Base-by-base conservation (phyloP, 2,888 invertebrate genomes). In the Drosophila histrio region DNA sequence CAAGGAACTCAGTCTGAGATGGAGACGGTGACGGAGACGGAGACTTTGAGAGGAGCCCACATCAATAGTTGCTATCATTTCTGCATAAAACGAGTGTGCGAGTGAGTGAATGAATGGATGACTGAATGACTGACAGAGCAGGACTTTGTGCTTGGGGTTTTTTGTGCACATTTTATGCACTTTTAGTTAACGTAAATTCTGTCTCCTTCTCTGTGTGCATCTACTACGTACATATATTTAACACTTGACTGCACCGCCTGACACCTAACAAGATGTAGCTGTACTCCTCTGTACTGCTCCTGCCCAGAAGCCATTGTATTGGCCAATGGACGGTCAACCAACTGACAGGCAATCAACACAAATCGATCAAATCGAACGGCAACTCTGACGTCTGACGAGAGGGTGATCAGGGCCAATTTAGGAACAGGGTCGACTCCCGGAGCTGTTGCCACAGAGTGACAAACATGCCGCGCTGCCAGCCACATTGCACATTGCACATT, bases 341-440 rank as follows among this genome's bases (percentile, higher is more conserved):
- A 66, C 84, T 84, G 87, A 81, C 81, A 81, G 87, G 87, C 82
- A 82, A 82, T 82, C 82, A 82, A 82, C 87, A 82, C 82, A 82
- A 82, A 82, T 82, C 82, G 87, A 82, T 82, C 82, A 82, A 82
- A 82, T 87, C 81, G 87, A 68, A 76, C 62, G 58, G 57, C 61
- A 59, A 19, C 63, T 52, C 39, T 56, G 76, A 72, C 44, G 34
- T 50, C 47, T 32, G 59, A 60, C 49, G 26, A 34, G 59, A 58
- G 79, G 64, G 60, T 71, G 77, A 50, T 59, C 52, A 44, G 65
- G 66, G 85, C 82, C 82, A 82, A 82, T 82, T 82, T 82, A 78
- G 85, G 67, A 67, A 70, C 57, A 61, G 70, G 70, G 52, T 68
- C 56, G 59, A 43, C 52, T 41, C 39, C 52, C 46, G 7, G 6